Base-by-base conservation (phyloP, 2,888 invertebrate species). In the Drosophila greeni region DNA sequence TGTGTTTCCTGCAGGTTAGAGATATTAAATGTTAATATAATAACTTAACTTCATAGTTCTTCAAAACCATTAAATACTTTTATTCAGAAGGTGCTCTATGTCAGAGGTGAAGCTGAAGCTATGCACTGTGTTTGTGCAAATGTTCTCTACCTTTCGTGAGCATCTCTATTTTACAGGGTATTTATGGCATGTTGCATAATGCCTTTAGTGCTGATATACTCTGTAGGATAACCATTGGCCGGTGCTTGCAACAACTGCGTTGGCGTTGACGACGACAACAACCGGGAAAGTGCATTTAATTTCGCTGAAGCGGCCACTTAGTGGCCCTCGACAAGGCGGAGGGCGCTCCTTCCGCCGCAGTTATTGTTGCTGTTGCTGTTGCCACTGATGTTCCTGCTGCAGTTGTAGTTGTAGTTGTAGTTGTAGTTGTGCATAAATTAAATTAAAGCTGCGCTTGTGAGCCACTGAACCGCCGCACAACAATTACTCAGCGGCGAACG, bases 281-380 rank as follows among this genome's bases (percentile, higher is more conserved):
- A 65, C 64, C 73, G 62, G 49, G 62, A 42, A 73, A 82, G 80
- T 78, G 73, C 73, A 76, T 78, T 78, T 78, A 74, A 78, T 78
- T 79, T 78, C 70, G 65, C 75, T 80, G 75, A 82, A 82, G 79
- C 66, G 75, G 79, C 81, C 83, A 80, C 79, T 80, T 81, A 80
- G 78, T 71, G 68, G 78, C 74, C 29, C 70, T 70, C 55, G 56
- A 66, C 70, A 67, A 67, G 67, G 43, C 67, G 48, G 59, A 45
- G 62, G 31, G n/a, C 43, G 43, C 37, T 62, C 37, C 54, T 57
- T 33, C 37, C 33, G 45, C 54, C 48, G 57, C 54, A 49, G 40
- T 43, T 45, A 39, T 62, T 48, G 71, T 61, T 49, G 42, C 20
- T 52, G 31, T 43, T 56, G 59, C 48, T 52, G 52, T 43, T 39